Percentiles rank a stretch among this genome's conserved stretches.
phyloP scores from a whole-genome alignment of 2,113 vertebrate genomes.

The Proterorhinus semilunaris region DNA sequence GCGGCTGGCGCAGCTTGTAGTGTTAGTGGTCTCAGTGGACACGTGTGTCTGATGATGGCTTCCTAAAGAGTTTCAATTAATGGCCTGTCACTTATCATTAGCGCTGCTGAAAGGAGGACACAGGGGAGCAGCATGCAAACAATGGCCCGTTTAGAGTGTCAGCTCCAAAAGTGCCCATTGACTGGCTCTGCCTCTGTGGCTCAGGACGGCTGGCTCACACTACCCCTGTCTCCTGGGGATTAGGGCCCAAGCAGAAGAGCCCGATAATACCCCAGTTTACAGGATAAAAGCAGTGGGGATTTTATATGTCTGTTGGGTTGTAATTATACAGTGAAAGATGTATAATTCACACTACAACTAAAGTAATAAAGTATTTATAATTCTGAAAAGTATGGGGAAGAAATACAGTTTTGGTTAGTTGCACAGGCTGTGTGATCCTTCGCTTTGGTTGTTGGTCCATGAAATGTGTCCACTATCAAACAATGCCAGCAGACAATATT shows the following conservation, averaged over 20 bases:
- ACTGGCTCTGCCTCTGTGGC: constrained; percentile 61
- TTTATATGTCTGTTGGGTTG: constrained; percentile 81
- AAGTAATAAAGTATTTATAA: background rate
- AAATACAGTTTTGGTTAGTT: background rate
- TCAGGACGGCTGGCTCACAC: constrained; percentile 51
- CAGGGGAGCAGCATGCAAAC: constrained; percentile 83
- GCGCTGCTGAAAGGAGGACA: constrained; percentile 70
- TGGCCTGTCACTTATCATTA: constrained; percentile 82
- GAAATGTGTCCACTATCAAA: no score
- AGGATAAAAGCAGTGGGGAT: constrained; percentile 89
- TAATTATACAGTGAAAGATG: background rate
- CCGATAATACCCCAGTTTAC: constrained; percentile 91
- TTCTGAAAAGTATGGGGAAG: background rate
- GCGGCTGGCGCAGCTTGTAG: constrained; percentile 45
- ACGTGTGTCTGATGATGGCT: constrained; percentile 84
- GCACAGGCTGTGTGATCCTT: no score
- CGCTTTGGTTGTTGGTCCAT: no score
- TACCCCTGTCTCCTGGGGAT: constrained; percentile 81
- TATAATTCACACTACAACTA: background rate
- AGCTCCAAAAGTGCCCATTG: constrained; percentile 73
- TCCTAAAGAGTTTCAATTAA: constrained; percentile 84
- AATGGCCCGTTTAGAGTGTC: constrained; percentile 87
- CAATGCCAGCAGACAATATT: no score
- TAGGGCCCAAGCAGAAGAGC: constrained; percentile 87
- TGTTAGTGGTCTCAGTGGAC: constrained; percentile 69